These are phyloP conservation scores for Oreonectes daqikongensis DNA, from an alignment of 2,797 vertebrate species.

Conservation along the genomic window DNA sequence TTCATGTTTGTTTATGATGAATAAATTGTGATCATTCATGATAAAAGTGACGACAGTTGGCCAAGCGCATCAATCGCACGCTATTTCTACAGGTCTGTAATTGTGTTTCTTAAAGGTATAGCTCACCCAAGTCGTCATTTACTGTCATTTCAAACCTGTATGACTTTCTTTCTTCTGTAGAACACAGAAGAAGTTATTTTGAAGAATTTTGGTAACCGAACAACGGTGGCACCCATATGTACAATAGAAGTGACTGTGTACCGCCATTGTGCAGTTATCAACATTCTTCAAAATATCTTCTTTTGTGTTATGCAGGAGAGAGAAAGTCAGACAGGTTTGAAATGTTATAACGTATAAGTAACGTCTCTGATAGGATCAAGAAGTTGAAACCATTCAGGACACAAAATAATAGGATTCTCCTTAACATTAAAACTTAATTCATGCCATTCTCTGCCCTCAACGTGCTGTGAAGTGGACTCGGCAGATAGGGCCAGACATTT, in stretches of 20 bases:
- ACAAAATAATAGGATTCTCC: background rate
- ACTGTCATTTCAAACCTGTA: too few relatives aligned
- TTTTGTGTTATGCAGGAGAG: too few relatives aligned
- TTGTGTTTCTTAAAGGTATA: background rate
- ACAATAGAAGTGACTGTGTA: too few relatives aligned
- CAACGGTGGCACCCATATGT: too few relatives aligned
- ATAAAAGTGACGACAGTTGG: constrained; percentile 14
- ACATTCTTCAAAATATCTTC: too few relatives aligned
- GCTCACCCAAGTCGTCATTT: background rate
- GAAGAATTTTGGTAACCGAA: too few relatives aligned
- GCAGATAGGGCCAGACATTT: constrained; percentile 25
- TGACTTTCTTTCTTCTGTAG: too few relatives aligned
- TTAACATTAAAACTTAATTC: constrained; percentile 3
- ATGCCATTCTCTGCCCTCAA: constrained; percentile 8
- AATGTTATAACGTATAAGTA: background rate
- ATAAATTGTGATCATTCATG: constrained; percentile 6
- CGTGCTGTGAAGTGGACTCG: constrained; percentile 21
- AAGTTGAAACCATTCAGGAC: background rate
- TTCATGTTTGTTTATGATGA: constrained; percentile 2
- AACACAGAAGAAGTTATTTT: too few relatives aligned
- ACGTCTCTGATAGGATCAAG: background rate
- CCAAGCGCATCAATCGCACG: constrained; percentile 15
- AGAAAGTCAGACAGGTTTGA: background rate
- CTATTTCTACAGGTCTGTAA: background rate
- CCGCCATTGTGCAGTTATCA: too few relatives aligned